phyloP scores from a whole-genome alignment of 2,888 invertebrate species.

The Microctonus aethiopoides region DNA sequence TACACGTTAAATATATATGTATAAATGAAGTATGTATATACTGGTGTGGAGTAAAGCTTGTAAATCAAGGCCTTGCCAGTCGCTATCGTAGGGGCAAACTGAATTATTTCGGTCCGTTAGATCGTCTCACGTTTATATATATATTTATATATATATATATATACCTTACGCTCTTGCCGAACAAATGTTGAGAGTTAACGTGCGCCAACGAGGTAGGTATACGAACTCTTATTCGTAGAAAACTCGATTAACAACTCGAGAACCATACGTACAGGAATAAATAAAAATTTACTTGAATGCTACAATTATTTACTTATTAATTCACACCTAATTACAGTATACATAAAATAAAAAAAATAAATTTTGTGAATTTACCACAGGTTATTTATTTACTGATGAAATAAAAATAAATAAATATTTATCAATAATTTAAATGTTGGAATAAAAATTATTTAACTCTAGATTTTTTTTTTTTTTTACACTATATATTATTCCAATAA shows the following conservation, averaged over 20 bases:
- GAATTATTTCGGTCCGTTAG: slow-evolving; percentile 48
- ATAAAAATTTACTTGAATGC: background rate
- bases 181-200: slow-evolving; percentile 41
- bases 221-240: slow-evolving; percentile 27
- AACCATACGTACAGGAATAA: background rate
- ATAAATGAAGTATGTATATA: background rate
- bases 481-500: background rate
- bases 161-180: slow-evolving; percentile 26
- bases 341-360: too few species aligned
- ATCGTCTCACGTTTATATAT: slow-evolving; percentile 37
- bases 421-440: too few species aligned
- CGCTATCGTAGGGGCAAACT: slow-evolving; percentile 41
- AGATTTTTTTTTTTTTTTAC: too few species aligned
- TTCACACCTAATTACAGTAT: background rate
- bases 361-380: too few species aligned
- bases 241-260: slow-evolving; percentile 27
- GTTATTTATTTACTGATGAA: too few species aligned
- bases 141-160: too few species aligned
- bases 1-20: background rate
- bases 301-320: background rate
- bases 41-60: slow-evolving; percentile 8
- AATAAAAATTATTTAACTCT: too few species aligned
- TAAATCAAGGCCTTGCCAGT: slow-evolving; percentile 29
- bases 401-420: too few species aligned
- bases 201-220: slow-evolving; percentile 41